These are phyloP conservation scores for Tenthredo distinguenda DNA, from an alignment of 2,888 invertebrate genomes.

Conservation along the genomic window DNA sequence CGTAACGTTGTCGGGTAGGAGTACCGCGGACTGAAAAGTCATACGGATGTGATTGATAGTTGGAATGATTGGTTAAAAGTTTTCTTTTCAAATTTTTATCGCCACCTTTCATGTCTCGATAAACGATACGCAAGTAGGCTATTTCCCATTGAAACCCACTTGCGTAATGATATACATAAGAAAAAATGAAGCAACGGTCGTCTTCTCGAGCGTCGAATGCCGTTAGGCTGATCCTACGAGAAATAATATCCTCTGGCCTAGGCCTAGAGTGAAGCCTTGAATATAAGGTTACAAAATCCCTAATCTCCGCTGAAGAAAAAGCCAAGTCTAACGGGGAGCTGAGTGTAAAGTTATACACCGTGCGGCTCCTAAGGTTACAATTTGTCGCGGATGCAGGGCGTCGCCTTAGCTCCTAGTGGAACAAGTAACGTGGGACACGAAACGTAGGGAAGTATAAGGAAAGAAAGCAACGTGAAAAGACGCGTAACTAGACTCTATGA, in stretches of 20 bases:
- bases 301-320: slow-evolving; percentile 48
- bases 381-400: slow-evolving; percentile 50
- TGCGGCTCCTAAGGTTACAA: slow-evolving; percentile 63
- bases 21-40: neutral
- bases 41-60: neutral
- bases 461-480: slow-evolving; percentile 41
- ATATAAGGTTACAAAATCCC: slow-evolving; percentile 50
- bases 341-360: slow-evolving; percentile 61
- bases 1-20: too few species aligned
- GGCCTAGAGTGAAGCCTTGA: slow-evolving; percentile 46
- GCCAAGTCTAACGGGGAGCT: slow-evolving; percentile 49
- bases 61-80: neutral
- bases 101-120: neutral
- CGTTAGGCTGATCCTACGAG: slow-evolving; percentile 42
- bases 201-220: slow-evolving; percentile 13
- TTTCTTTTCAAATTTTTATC: neutral
- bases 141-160: neutral
- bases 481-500: slow-evolving; percentile 49
- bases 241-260: slow-evolving; percentile 41
- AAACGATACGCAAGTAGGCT: neutral
- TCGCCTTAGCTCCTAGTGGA: neutral
- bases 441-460: neutral
- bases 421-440: slow-evolving; percentile 40
- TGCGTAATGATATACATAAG: neutral
- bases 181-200: slow-evolving; percentile 18